Base-by-base conservation (phyloP, 2,113 vertebrate genomes). In the Cyanocitta stelleri region DNA sequence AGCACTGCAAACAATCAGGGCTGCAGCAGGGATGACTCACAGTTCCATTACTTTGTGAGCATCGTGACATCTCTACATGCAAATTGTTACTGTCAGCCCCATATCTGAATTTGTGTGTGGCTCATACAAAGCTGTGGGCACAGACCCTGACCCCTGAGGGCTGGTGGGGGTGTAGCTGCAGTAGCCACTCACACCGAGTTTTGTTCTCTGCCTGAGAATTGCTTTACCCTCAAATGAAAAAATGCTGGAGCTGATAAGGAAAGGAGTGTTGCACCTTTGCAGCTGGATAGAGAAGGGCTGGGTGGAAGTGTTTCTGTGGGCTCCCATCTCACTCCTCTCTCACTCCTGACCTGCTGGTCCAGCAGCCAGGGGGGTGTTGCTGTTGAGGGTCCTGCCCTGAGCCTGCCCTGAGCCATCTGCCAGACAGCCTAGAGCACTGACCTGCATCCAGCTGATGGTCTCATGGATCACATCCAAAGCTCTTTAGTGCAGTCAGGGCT, bases 121-220 rank as follows among this genome's bases (percentile, higher is more conserved):
- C 80, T 92, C 35, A 5, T 0, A 2, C 3, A 2, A 89, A 69
- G 84, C 69, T 39, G 11, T 8, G 55, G 89, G 13, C 62, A 6
- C 54, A n/a, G 41, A 11, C n/a, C 22, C 66, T 49, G 49, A 1
- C 3, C 41, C 0, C 0, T 22, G 41, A 10, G 11, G 4, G 2
- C 35, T 24, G 44, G 1, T 5, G 59, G 22, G 69, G 27, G 13
- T 11, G 37, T 16, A 37, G 48, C n/a, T 64, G 58, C 52, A 54
- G 15, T 4, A 46, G 37, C 26, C 66, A 5, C 69, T 71, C 29
- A 3, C 12, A 1, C 1, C 0, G 6, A 27, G 41, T 10, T 77
- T 13, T 35, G 12, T 27, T 22, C 4, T 43, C n/a, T 21, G 41
- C 6, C 14, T 27, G 43, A 51, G 51, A 39, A 26, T 9, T 2